Conservation (phyloP, 2,797 vertebrate genomes). For the Argentina silus region DNA sequence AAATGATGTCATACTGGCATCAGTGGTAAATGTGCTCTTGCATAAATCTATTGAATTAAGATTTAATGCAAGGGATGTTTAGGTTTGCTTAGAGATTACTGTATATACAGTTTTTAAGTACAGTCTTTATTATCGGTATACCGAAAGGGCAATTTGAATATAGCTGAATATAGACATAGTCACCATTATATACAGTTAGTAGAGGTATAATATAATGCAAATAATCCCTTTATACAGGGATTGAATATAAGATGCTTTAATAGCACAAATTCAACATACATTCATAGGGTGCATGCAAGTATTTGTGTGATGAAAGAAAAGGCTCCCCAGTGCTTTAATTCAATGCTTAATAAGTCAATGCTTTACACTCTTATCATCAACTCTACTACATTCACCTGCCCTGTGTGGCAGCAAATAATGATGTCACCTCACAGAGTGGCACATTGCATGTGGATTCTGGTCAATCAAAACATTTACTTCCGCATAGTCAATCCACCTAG, state of each 20-base stretch:
- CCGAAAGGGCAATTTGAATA: constrained; percentile 48
- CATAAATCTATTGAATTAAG: constrained; percentile 63
- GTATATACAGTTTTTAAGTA: constrained; percentile 52
- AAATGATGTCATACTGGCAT: constrained; percentile 53
- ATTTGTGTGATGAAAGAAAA: too few species aligned
- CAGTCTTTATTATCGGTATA: too few species aligned
- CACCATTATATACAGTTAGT: not conserved
- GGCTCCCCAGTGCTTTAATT: too few species aligned
- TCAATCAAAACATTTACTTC: not conserved
- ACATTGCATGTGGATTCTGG: not conserved
- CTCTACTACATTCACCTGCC: not conserved
- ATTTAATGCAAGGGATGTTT: constrained; percentile 11
- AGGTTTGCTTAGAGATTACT: constrained; percentile 61
- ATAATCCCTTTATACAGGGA: not conserved
- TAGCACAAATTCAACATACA: not conserved
- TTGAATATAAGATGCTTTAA: not conserved
- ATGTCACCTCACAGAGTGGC: not conserved
- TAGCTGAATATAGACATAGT: constrained; percentile 32
- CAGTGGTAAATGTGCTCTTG: constrained; percentile 60
- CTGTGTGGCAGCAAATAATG: not conserved
- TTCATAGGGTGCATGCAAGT: too few species aligned
- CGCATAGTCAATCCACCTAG: not conserved
- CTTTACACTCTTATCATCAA: not conserved
- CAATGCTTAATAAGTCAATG: too few species aligned
- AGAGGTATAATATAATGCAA: not conserved